A percentile compares a stretch with the other conserved stretches of the same genome.
phyloP scores from a whole-genome alignment of 2,888 invertebrate genomes.

The Leptinotarsa rubiginosa region DNA sequence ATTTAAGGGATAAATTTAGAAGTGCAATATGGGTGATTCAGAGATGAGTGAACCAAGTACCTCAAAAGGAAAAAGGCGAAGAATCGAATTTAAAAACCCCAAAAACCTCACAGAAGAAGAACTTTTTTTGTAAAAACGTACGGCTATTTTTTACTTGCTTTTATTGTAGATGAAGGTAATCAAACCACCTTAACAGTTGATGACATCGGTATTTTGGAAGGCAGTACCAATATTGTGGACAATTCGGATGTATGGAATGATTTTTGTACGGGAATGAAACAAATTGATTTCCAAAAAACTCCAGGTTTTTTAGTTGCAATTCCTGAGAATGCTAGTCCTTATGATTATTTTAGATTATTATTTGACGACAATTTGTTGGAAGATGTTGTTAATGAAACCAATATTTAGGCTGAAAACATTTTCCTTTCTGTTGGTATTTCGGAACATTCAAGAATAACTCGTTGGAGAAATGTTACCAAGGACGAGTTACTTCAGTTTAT shows the following conservation, averaged over 20 bases:
- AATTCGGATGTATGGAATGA: neutral
- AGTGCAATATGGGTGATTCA: slow-evolving; percentile 16
- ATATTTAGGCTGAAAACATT: slow-evolving; percentile 1
- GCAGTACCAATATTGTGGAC: neutral
- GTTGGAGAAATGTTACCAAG: slow-evolving; percentile 10
- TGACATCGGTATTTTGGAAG: neutral
- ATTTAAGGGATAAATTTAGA: slow-evolving; percentile 5
- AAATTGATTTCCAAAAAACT: neutral
- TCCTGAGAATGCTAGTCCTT: slow-evolving; percentile 10
- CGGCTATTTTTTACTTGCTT: neutral
- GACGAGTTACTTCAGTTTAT: slow-evolving; percentile 22
- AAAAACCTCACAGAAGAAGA: slow-evolving; percentile 6
- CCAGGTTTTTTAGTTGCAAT: slow-evolving; percentile 1
- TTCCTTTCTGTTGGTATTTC: slow-evolving; percentile 9
- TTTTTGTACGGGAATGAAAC: neutral
- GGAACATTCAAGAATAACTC: slow-evolving; percentile 3
- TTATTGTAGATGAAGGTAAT: neutral
- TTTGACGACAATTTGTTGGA: slow-evolving; percentile 5
- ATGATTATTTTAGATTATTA: slow-evolving; percentile 12
- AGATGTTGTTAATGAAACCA: slow-evolving; percentile 14
- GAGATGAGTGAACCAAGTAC: slow-evolving; percentile 4
- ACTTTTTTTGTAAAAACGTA: neutral
- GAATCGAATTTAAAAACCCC: slow-evolving; percentile 14
- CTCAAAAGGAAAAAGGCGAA: slow-evolving; percentile 17
- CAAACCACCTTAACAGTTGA: neutral